Evolutionary conservation across 2,113 vertebrate genomes (phyloP).

Genomic region (Oxyura jamaicensis): DNA sequence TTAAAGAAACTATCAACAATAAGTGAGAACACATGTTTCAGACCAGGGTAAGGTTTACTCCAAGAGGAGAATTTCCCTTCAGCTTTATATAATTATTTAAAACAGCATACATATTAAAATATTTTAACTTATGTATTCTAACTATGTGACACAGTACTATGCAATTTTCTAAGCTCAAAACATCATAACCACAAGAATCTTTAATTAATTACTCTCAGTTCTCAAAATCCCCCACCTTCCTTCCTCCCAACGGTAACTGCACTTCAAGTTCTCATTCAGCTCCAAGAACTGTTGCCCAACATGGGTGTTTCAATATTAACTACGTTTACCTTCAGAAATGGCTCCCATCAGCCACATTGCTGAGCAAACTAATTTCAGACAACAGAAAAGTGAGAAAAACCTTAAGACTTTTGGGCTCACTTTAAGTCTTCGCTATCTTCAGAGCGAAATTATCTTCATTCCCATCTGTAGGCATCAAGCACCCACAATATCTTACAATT

Average conservation of each 20-base stretch:
- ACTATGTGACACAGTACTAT: background rate
- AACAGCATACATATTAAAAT: background rate
- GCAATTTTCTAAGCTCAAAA: slow-evolving; percentile 29
- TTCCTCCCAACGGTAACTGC: background rate
- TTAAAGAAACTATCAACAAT: slow-evolving; percentile 53
- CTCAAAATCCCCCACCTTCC: slow-evolving; percentile 2
- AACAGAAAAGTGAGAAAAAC: background rate
- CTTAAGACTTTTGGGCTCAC: background rate
- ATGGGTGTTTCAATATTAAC: background rate
- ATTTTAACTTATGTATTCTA: slow-evolving; percentile 27
- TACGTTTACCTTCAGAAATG: background rate
- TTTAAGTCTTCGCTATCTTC: background rate
- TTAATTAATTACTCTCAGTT: background rate
- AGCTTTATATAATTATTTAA: slow-evolving; percentile 34
- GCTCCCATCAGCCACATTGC: background rate
- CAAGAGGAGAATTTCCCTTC: slow-evolving; percentile 41
- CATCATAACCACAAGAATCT: background rate
- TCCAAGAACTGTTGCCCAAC: background rate
- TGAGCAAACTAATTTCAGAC: background rate
- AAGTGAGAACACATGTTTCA: slow-evolving; percentile 58
- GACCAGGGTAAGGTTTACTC: slow-evolving; percentile 46
- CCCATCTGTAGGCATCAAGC: background rate
- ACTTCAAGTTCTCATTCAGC: background rate
- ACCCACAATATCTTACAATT: background rate
- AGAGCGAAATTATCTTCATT: slow-evolving; percentile 14